Base-by-base conservation (phyloP, 1,140 invertebrate genomes). In the Coelopa frigida region DNA sequence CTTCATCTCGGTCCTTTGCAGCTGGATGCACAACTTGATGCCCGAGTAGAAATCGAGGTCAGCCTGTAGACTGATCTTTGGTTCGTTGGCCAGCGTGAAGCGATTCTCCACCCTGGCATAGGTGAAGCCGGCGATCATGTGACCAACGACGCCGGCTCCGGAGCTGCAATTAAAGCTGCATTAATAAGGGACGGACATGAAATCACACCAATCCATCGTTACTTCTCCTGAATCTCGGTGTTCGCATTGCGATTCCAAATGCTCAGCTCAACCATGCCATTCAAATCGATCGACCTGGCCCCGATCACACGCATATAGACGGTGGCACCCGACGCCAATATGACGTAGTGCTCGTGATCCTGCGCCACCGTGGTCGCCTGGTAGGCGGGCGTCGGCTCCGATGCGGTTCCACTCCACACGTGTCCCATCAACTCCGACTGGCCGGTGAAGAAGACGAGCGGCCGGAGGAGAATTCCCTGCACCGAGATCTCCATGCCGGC, bases 401-500 rank as follows among this genome's bases (percentile, higher is more conserved):
- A 87, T 3, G 80, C 87, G 4, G 82, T 85, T 1, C 87, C 86
- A 1, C 84, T 83, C 88, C 89, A 94, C 4, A 93, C 83, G 53
- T 91, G 88, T 1, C 88, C 80, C 89, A 94, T 92, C 0, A 94
- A 71, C 60, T 92, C 88, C 1, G 82, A 77, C 57, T 89, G 84
- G 0, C 89, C 87, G 3, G 74, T 78, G 67, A 94, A 94, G 58
- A 94, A 93, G 12, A 86, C 75, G 49, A 91, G 85, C 0, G 90
- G 89, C 38, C 89, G 71, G 8, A 93, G 68, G 46, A 87, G 78
- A 0, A 87, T 81, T 14, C 84, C 88, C 36, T 90, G 70, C 1
- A 94, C 72, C 2, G 79, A 79, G 3, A 94, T 73, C 61, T 90
- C 84, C 80, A 94, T 87, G 20, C 90, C 91, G 12, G 89, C 89